Percentiles rank a stretch among this genome's conserved stretches.
Evolutionary conservation across 2,113 vertebrate genomes (phyloP).

Genomic region (Etheostoma cragini): DNA sequence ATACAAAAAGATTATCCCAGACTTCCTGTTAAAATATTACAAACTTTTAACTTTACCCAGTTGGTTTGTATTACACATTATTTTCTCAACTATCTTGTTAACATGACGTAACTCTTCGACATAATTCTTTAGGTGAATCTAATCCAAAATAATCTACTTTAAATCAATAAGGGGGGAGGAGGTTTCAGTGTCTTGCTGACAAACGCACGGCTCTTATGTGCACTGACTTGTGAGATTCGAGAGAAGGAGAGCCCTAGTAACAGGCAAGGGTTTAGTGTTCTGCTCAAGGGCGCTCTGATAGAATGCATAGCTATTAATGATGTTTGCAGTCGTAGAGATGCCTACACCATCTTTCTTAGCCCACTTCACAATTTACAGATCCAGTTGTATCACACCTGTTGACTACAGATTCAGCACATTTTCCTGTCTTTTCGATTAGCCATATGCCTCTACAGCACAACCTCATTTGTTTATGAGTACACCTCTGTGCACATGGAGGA

Average conservation of each 20-base stretch:
- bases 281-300: conserved; percentile 33
- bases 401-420: background rate
- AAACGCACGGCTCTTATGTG: background rate
- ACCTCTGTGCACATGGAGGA: background rate
- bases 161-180: background rate
- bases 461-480: background rate
- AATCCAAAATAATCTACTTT: conserved; percentile 11
- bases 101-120: background rate
- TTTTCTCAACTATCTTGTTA: background rate
- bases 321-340: background rate
- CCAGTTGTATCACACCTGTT: conserved; percentile 2
- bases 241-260: background rate
- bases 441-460: background rate
- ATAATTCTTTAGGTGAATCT: background rate
- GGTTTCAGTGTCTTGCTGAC: background rate
- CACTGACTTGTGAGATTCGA: conserved; percentile 7
- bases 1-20: background rate
- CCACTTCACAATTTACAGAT: conserved; percentile 7
- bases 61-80: background rate
- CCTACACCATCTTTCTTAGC: background rate
- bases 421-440: background rate
- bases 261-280: background rate
- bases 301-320: background rate
- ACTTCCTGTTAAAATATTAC: background rate
- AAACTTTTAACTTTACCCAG: background rate